Evolutionary conservation across 2,888 invertebrate species (phyloP).

Genomic region (Brachyptera risi): DNA sequence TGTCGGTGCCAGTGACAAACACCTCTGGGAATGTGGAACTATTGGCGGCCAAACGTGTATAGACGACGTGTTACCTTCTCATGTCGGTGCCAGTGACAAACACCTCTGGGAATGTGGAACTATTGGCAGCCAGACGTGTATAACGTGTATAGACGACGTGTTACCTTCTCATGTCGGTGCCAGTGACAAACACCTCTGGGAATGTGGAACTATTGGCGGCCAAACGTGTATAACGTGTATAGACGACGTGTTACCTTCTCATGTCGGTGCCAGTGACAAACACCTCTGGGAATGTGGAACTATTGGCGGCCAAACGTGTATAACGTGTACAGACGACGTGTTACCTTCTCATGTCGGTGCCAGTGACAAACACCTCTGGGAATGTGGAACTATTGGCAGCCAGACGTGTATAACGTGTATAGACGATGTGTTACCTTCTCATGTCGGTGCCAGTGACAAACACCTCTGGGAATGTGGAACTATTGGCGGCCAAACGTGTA

Average conservation of each 20-base stretch:
- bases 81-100: conserved; percentile 64
- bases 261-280: conserved; percentile 64
- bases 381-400: conserved; percentile 94
- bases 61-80: conserved; percentile 42
- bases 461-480: conserved; percentile 92
- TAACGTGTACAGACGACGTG: too few species aligned
- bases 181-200: conserved; percentile 87
- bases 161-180: conserved; percentile 44
- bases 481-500: conserved; percentile 96
- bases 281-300: conserved; percentile 92
- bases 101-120: conserved; percentile 92
- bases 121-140: conserved; percentile 96
- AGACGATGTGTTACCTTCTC: conserved; percentile 42
- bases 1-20: conserved; percentile 63
- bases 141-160: too few species aligned
- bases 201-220: conserved; percentile 94
- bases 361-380: conserved; percentile 87
- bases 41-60: conserved; percentile 89
- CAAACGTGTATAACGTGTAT: too few species aligned
- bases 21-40: conserved; percentile 94
- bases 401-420: too few species aligned
- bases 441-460: conserved; percentile 64
- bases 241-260: conserved; percentile 42
- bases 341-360: conserved; percentile 44
- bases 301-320: conserved; percentile 96